phyloP scores from a whole-genome alignment of 2,797 vertebrate species.

The Fistularia commersonii region DNA sequence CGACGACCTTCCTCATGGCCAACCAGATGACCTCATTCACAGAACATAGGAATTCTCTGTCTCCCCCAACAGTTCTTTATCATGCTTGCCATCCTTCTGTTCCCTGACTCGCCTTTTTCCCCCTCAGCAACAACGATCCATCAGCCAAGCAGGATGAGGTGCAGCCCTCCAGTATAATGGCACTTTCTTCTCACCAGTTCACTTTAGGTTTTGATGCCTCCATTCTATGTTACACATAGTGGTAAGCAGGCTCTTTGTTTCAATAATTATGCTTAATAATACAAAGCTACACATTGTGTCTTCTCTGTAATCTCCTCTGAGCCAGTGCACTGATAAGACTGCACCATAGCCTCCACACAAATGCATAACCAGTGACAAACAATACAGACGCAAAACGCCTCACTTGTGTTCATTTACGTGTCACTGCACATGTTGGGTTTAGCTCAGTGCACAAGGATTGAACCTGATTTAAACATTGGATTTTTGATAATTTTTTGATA shows the following conservation, averaged over 20 bases:
- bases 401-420: too few relatives aligned
- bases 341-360: slow-evolving; percentile 45
- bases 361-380: slow-evolving; percentile 26
- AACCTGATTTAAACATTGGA: too few relatives aligned
- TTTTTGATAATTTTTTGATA: too few relatives aligned
- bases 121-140: slow-evolving; percentile 57
- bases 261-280: slow-evolving; percentile 52
- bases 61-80: slow-evolving; percentile 48
- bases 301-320: slow-evolving; percentile 45
- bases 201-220: slow-evolving; percentile 29
- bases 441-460: too few relatives aligned
- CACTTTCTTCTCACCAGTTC: slow-evolving; percentile 46
- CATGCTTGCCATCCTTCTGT: slow-evolving; percentile 39
- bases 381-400: not conserved
- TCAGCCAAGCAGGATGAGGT: slow-evolving; percentile 34
- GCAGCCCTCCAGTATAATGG: slow-evolving; percentile 15
- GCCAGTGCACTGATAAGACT: slow-evolving; percentile 41
- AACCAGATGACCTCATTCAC: slow-evolving; percentile 77
- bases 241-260: slow-evolving; percentile 55
- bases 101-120: slow-evolving; percentile 38
- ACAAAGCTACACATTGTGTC: slow-evolving; percentile 51
- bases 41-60: slow-evolving; percentile 66
- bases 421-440: too few relatives aligned
- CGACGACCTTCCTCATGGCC: slow-evolving; percentile 59
- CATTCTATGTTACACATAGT: slow-evolving; percentile 37